Percentiles rank a stretch among this genome's conserved stretches.
Conservation (phyloP, 2,888 invertebrate genomes). For the Cephus nigrinus region DNA sequence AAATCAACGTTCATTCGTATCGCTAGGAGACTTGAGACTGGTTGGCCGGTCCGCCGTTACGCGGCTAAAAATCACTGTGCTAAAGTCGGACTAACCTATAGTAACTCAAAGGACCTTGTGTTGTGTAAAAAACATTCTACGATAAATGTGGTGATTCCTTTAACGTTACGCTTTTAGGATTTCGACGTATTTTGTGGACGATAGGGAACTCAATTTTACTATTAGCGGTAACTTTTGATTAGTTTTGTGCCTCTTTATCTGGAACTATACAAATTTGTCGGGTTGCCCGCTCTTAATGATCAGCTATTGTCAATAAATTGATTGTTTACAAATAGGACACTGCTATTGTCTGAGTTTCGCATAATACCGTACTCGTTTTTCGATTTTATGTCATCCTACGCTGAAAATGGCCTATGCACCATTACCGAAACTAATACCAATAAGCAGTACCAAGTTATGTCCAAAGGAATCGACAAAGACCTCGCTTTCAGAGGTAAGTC, state of each 20-base stretch:
- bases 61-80: not conserved
- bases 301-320: not conserved
- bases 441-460: constrained; percentile 32
- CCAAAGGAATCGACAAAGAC: constrained; percentile 31
- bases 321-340: not conserved
- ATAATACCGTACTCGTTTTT: not conserved
- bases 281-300: not conserved
- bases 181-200: not conserved
- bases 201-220: not conserved
- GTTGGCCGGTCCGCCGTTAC: not conserved
- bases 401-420: constrained; percentile 35
- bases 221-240: not conserved
- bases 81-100: not conserved
- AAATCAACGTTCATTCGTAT: not conserved
- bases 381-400: not conserved
- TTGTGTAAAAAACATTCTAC: not conserved
- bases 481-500: constrained; percentile 42
- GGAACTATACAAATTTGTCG: not conserved
- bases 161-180: not conserved
- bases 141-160: not conserved
- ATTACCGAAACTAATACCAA: constrained; percentile 34
- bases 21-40: not conserved
- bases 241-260: not conserved
- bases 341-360: not conserved
- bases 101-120: not conserved